Evolutionary conservation across 2,113 vertebrate species (phyloP), one percentile per base, ranked within the genome.

Genomic region (Phodopus roborovskii): DNA sequence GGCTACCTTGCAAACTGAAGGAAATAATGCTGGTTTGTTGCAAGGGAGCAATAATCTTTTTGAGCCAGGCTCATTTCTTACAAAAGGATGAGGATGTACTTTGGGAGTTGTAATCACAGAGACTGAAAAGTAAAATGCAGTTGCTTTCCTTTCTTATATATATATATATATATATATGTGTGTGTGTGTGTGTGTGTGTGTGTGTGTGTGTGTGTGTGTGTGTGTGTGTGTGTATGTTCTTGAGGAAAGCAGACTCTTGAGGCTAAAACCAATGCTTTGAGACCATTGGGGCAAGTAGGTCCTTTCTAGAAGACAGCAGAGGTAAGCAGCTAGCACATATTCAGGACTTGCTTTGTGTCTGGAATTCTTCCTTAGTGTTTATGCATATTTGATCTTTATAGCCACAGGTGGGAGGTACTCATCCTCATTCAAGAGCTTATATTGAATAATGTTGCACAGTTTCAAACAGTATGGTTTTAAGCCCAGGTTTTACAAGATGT

Each of bases 361-460:
- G 3, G 42, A 70, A 81, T 15, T 64, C 28, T 16, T 82, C 0
- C 26, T 60, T 77, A 50, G 30, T 86, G 4, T 95, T 95, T 74
- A 85, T 26, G 24, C 39, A 62, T 83, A 58, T 87, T 92, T 94
- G 30, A 64, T 94, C 53, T 70, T 97, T 77, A 83, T 77, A 90
- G 79, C 85, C 77, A 79, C 39, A 36, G 39, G 9, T 92, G 5
- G 77, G 33, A 77, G 66, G 12, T 87, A 16, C 48, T 90, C 88
- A 71, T 90, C 22, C 16, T 94, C 45, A 82, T 87, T 90, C 87
- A 64, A n/a, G 0, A 58, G 36, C 39, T 56, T 93, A 82, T 39
- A 24, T 53, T 95, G 60, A 39, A 87, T 90, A 78, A 77, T 87
- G n/a, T 95, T 90, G 58, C 12, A 86, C n/a, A 86, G 6, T 95